A percentile compares a stretch with the other conserved stretches of the same genome.
phyloP scores from a whole-genome alignment of 2,797 vertebrate genomes.

The Enteromius fasciolatus region DNA sequence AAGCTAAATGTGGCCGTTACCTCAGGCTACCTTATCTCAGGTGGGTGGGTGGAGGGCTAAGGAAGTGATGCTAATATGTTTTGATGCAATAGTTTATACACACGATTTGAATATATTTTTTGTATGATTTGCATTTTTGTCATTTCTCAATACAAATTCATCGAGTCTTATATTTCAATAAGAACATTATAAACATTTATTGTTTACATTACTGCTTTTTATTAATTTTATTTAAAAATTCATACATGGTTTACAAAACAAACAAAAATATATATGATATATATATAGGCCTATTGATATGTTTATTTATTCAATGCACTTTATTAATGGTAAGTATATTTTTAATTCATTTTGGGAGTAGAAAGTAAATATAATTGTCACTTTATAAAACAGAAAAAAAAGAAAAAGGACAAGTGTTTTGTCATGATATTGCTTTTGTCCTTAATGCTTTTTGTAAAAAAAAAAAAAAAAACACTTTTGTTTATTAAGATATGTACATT shows the following conservation, averaged over 20 bases:
- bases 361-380: too few relatives aligned
- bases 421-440: neutral
- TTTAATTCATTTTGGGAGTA: neutral
- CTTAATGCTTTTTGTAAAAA: neutral
- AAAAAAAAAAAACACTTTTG: neutral
- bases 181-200: neutral
- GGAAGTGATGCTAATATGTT: neutral
- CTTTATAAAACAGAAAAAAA: too few relatives aligned
- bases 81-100: constrained; percentile 1
- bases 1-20: constrained; percentile 82
- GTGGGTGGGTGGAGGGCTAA: constrained; percentile 63
- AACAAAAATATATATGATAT: neutral
- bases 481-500: neutral
- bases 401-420: too few relatives aligned
- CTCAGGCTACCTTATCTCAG: constrained; percentile 87
- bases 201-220: neutral
- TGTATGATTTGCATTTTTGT: neutral
- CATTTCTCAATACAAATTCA: neutral
- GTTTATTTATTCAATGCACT: neutral
- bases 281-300: neutral
- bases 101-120: neutral
- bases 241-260: neutral
- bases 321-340: neutral
- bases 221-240: neutral
- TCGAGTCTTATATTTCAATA: neutral